phyloP scores from a whole-genome alignment of 2,113 vertebrate genomes.

The Picathartes gymnocephalus region DNA sequence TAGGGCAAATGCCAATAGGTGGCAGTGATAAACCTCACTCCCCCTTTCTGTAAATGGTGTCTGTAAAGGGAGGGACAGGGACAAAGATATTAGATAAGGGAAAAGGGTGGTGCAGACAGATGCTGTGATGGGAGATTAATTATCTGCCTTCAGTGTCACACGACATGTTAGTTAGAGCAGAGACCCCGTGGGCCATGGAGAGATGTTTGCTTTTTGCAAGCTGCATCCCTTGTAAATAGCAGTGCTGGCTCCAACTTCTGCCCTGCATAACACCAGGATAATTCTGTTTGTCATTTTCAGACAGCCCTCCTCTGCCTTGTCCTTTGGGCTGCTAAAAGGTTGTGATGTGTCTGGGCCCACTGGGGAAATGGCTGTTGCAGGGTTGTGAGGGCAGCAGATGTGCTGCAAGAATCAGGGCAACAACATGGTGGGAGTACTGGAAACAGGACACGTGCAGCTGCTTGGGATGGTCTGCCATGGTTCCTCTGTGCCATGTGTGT shows the following conservation, averaged over 20 bases:
- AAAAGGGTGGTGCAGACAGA: constrained; percentile 42
- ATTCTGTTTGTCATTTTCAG: constrained; percentile 75
- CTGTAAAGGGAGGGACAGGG: not conserved
- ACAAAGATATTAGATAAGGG: not conserved
- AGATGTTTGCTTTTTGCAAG: constrained; percentile 67
- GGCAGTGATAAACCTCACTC: constrained; percentile 14
- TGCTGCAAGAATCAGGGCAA: not conserved
- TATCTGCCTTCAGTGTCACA: constrained; percentile 61
- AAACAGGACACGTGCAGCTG: not conserved
- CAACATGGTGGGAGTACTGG: not conserved
- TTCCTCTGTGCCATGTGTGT: not conserved
- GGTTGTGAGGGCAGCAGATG: not conserved
- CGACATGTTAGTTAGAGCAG: not conserved
- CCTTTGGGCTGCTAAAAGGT: constrained; percentile 18
- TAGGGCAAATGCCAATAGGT: constrained; percentile 19
- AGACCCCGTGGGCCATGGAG: constrained; percentile 36
- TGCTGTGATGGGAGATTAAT: constrained; percentile 72
- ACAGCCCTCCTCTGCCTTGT: constrained; percentile 43
- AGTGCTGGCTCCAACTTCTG: not conserved
- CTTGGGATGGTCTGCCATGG: not conserved
- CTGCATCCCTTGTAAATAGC: constrained; percentile 64
- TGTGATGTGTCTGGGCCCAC: constrained; percentile 32
- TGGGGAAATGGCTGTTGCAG: constrained; percentile 17
- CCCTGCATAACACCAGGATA: constrained; percentile 60
- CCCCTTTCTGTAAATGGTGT: not conserved